Evolutionary conservation across 1,140 invertebrate genomes (phyloP).

Genomic region (Mylabris phalerata): DNA sequence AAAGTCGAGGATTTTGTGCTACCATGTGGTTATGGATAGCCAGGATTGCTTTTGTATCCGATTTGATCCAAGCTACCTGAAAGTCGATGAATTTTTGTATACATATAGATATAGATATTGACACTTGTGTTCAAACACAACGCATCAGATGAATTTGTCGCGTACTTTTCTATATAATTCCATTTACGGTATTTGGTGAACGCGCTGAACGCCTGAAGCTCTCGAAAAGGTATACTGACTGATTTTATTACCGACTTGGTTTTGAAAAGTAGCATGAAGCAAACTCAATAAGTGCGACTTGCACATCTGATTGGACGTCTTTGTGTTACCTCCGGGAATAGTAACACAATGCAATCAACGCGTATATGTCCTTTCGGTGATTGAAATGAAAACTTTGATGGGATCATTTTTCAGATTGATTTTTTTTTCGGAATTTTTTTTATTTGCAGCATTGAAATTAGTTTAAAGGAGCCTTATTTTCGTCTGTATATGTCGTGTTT

Average conservation of each 20-base stretch:
- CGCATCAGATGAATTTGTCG: constrained; percentile 16
- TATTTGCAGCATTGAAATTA: constrained; percentile 8
- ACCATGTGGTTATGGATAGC: constrained; percentile 88
- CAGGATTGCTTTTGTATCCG: constrained; percentile 80
- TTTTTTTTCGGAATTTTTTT: constrained; percentile 4
- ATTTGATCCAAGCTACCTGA: constrained; percentile 88
- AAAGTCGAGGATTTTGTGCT: constrained; percentile 73
- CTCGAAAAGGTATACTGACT: constrained; percentile 23
- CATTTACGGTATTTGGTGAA: constrained; percentile 28
- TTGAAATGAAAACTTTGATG: constrained; percentile 27
- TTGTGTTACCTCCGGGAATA: constrained; percentile 36
- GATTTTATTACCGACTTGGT: constrained; percentile 36
- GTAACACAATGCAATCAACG: constrained; percentile 38
- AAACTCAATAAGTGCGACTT: constrained; percentile 38
- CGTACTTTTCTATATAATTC: constrained; percentile 28
- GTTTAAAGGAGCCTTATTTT: constrained; percentile 1
- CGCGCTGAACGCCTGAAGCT: constrained; percentile 17
- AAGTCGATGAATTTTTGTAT: constrained; percentile 29
- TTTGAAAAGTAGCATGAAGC: constrained; percentile 31
- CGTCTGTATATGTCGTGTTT: not conserved
- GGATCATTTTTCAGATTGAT: constrained; percentile 27
- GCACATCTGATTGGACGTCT: constrained; percentile 40
- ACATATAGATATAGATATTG: not conserved
- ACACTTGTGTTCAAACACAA: constrained; percentile 17
- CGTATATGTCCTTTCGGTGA: constrained; percentile 30